Evolutionary conservation across 2,113 vertebrate genomes (phyloP), one percentile per base, ranked within the genome.

Genomic region (Hyla sarda): DNA sequence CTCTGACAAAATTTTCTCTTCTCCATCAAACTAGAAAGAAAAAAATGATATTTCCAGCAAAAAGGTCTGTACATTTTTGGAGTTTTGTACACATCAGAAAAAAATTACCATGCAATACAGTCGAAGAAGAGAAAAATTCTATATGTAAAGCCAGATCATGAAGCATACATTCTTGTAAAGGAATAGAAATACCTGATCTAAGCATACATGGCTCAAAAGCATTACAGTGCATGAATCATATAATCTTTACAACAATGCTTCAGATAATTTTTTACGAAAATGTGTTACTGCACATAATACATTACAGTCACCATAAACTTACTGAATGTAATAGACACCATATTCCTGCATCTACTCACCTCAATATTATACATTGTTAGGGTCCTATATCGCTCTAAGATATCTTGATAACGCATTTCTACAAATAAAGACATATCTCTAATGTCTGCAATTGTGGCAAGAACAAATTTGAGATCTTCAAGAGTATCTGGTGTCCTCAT

Each of bases 381-480:
- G 65, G 97, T 99, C 84, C 96, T 94, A 90, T 99, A 99, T 89
- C 92, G 91, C 90, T 99, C 98, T 87, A 93, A 91, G 23, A 98
- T 92, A 13, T 98, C 96, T 45, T 65, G 88, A 87, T 94, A 93
- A 19, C 93, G 94, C 87, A 97, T 85, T 81, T 99, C 98, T 89
- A 98, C 96, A 4, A 90, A 65, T 0, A 98, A 81, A 72, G 97
- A 96, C 89, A 96, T 94, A 50, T 85, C 84, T 88, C 82, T 94
- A 88, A 99, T 95, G 79, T 95, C 91, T 1, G 93, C 92, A 79
- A 99, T 97, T 0, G 97, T 95, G 0, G 89, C 89, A 7, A 99
- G 94, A 32, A 99, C 91, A 87, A 94, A 95, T 91, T 95, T 98
- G 81, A 99, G 93, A 74, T 96, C 92, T 0, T 98, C 96, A 37